Percentiles rank a stretch among this genome's conserved stretches.
These are phyloP conservation scores for Struthio camelus DNA, from an alignment of 2,113 vertebrate species.

Conservation along the genomic window DNA sequence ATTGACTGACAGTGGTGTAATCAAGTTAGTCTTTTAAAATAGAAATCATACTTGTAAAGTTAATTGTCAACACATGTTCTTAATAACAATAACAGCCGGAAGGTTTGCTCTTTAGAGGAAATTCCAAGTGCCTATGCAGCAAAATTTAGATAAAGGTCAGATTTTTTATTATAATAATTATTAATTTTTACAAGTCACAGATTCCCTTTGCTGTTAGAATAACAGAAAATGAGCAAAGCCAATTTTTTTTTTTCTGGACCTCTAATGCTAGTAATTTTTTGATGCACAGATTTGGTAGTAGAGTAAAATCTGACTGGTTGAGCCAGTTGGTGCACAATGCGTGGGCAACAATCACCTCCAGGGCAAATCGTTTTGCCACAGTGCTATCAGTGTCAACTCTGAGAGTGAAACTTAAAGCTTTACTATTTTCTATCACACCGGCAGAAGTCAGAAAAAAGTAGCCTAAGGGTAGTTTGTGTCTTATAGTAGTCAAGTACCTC, in stretches of 20 bases:
- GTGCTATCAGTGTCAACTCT: background rate
- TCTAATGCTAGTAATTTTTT: background rate
- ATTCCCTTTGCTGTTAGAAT: background rate
- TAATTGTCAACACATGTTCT: background rate
- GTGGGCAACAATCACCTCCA: background rate
- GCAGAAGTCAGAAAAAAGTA: background rate
- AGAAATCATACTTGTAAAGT: slow-evolving; percentile 22
- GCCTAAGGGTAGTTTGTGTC: background rate
- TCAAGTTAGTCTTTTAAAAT: background rate
- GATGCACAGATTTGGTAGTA: background rate
- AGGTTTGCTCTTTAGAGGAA: background rate
- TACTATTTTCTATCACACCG: background rate
- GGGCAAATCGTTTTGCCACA: background rate
- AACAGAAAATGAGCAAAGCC: background rate
- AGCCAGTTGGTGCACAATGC: background rate
- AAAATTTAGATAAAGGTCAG: slow-evolving; percentile 9
- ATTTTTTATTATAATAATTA: slow-evolving; percentile 2
- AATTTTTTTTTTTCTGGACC: background rate
- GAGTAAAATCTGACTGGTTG: background rate
- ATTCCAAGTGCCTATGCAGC: background rate
- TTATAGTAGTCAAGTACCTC: background rate
- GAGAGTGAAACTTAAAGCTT: background rate
- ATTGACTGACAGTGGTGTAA: background rate
- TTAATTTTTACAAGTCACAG: background rate
- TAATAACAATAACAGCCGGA: background rate